Base-by-base conservation (phyloP, 2,797 vertebrate species). In the Lepilemur septentrionalis region DNA sequence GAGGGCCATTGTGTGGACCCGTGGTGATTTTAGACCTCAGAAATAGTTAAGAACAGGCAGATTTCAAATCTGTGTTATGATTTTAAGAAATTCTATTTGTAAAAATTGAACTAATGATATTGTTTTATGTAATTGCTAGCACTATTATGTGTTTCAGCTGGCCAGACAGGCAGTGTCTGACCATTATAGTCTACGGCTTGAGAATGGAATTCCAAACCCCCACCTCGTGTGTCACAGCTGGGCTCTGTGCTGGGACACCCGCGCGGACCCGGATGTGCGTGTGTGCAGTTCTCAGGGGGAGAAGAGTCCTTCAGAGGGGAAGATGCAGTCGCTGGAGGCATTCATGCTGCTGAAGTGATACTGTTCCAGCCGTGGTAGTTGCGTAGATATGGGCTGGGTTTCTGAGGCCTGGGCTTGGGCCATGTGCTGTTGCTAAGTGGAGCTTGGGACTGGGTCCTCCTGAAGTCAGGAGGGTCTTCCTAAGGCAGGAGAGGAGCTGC, bases 181-280 rank as follows among this genome's bases (percentile, higher is more conserved):
- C n/a, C 50, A 9, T 28, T 50, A 32, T 14, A 28, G 59, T 32
- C 18, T 14, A 4, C 2, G 12, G 70, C 50, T 3, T 1, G 28
- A 38, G 63, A 61, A 17, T 13, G 5, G 65, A 35, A 2, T 83
- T n/a, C 2, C 41, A 2, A 22, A 18, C 52, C 14, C 30, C 63
- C 14, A 0, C 23, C 14, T 30, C 9, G 0, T 7, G 48, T 41
- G 38, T 75, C 50, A 0, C 6, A 4, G 46, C 14, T 20, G 35
- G 55, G 55, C 69, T 4, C 14, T 9, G 6, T 48, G 67, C 43
- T 12, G 14, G 63, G n/a, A 1, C 20, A 46, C 63, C 5, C 4
- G 0, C 10, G 38, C 48, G 2, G 32, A 17, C 18, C 17, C 0
- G 3, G 30, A 2, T 9, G 2, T 6, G 23, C 1, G 0, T 0